Conservation (phyloP, 2,113 vertebrate genomes). For the Nicator chloris region DNA sequence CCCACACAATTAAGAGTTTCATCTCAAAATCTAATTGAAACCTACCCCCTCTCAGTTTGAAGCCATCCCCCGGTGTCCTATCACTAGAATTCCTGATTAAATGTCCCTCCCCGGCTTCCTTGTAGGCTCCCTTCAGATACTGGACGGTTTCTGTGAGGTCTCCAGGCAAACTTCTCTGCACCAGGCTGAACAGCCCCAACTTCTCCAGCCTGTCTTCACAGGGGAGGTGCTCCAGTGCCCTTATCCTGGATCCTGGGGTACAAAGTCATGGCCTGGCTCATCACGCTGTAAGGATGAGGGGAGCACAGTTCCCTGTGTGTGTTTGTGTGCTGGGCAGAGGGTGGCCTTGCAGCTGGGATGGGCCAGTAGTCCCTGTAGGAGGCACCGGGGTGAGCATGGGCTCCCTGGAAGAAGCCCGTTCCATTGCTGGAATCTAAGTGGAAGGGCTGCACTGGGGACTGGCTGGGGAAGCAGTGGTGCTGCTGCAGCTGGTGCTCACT, state of each 20-base stretch:
- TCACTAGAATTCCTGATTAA: neutral
- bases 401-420: neutral
- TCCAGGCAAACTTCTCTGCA: neutral
- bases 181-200: neutral
- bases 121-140: neutral
- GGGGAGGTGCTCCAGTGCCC: neutral
- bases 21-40: neutral
- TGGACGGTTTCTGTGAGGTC: neutral
- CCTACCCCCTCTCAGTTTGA: neutral
- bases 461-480: neutral
- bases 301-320: constrained; percentile 37
- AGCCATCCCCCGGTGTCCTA: neutral
- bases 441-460: neutral
- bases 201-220: neutral
- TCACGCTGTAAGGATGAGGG: constrained; percentile 62
- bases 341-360: neutral
- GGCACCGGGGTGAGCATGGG: rapidly evolving
- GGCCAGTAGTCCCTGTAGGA: neutral
- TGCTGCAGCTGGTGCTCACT: neutral
- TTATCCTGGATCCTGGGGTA: constrained; percentile 56
- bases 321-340: neutral
- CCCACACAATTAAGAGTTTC: neutral
- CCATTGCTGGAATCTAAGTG: neutral
- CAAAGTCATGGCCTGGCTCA: constrained; percentile 61
- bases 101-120: neutral